phyloP scores from a whole-genome alignment of 2,113 vertebrate genomes.

The Elephas maximus region DNA sequence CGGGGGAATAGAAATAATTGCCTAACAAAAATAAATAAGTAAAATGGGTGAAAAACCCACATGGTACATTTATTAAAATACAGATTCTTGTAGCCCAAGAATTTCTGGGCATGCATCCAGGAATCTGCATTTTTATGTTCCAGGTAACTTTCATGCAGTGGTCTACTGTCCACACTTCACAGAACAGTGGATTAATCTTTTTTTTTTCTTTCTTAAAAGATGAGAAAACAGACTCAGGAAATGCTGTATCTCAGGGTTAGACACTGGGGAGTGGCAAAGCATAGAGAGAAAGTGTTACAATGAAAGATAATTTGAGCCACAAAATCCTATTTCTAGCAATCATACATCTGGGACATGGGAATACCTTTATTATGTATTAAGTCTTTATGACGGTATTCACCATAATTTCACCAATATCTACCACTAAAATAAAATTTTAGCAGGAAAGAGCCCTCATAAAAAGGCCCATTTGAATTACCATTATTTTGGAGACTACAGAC shows the following conservation, averaged over 20 bases:
- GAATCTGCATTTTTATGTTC: background rate
- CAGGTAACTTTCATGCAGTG: background rate
- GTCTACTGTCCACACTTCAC: background rate
- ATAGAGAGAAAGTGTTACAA: background rate
- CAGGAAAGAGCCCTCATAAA: conserved; percentile 24
- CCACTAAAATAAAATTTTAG: background rate
- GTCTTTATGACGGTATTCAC: background rate
- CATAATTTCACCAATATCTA: background rate
- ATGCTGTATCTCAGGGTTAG: background rate
- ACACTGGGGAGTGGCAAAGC: conserved; percentile 10
- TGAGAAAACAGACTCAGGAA: conserved; percentile 18
- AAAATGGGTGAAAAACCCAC: background rate
- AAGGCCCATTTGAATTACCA: conserved; percentile 20
- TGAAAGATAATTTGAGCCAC: conserved; percentile 22
- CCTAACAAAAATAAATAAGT: too few species aligned
- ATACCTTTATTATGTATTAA: background rate
- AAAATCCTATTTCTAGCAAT: background rate
- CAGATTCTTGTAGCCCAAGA: background rate
- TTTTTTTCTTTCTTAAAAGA: background rate
- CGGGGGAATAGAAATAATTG: background rate
- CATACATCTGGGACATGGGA: background rate
- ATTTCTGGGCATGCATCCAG: background rate
- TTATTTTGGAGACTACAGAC: background rate
- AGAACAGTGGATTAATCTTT: background rate
- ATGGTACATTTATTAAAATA: background rate